Percentiles rank a stretch among this genome's conserved stretches.
Conservation (phyloP, 1,140 invertebrate species). For the Tetramorium alpestre region DNA sequence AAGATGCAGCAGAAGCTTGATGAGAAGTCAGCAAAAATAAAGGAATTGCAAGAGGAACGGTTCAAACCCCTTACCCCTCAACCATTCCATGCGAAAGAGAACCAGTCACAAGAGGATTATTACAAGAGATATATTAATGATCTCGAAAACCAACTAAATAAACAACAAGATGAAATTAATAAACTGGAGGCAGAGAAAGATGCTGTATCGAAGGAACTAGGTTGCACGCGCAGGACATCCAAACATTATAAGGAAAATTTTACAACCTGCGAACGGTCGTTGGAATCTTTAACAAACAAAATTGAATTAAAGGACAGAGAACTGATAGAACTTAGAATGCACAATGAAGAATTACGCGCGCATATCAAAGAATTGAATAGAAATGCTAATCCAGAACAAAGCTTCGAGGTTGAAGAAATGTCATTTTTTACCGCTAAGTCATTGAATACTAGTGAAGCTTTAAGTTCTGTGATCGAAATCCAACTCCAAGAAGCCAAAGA, state of each 20-base stretch:
- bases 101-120: conserved; percentile 62
- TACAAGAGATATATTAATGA: conserved; percentile 79
- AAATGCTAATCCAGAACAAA: conserved; percentile 72
- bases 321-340: conserved; percentile 77
- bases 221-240: conserved; percentile 64
- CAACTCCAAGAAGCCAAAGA: conserved; percentile 81
- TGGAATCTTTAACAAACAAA: conserved; percentile 74
- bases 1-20: conserved; percentile 78
- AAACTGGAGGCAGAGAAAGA: conserved; percentile 78
- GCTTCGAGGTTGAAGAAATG: conserved; percentile 79
- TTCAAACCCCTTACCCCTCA: conserved; percentile 72
- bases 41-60: conserved; percentile 69
- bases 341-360: conserved; percentile 80
- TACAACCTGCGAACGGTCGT: conserved; percentile 69
- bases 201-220: conserved; percentile 69
- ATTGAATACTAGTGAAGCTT: conserved; percentile 75
- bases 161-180: conserved; percentile 75
- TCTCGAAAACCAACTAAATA: conserved; percentile 74
- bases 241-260: conserved; percentile 74
- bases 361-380: conserved; percentile 78
- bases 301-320: conserved; percentile 80
- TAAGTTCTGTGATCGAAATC: conserved; percentile 83
- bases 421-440: neutral
- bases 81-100: conserved; percentile 69
- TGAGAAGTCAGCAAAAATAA: conserved; percentile 75